Percentiles rank a stretch among this genome's conserved stretches.
phyloP scores from a whole-genome alignment of 37 sponge, comb jelly and placozoan genomes.

The Aphrocallistes beatrix region DNA sequence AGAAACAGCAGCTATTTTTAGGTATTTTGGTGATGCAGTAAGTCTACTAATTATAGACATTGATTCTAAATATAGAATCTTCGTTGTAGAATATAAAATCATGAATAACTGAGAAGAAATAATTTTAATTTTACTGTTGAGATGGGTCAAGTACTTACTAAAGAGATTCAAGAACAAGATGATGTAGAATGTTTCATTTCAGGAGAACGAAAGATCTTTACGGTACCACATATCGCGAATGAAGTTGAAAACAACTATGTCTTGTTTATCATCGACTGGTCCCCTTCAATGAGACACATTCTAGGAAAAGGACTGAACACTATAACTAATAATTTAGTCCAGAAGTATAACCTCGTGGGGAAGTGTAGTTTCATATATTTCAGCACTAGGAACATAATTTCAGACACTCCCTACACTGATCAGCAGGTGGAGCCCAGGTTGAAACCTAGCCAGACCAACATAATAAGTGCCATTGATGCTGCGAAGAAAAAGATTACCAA shows the following conservation, averaged over 20 bases:
- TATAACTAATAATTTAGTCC: not conserved
- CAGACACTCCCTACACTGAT: conserved; percentile 2
- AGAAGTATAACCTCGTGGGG: not conserved
- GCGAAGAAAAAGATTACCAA: not conserved
- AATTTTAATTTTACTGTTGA: too few species aligned
- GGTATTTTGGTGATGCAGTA: too few species aligned
- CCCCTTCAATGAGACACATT: not conserved
- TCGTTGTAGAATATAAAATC: too few species aligned
- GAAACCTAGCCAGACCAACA: not conserved
- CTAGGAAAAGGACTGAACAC: not conserved
- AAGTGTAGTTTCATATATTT: not conserved
- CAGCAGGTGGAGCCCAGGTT: not conserved
- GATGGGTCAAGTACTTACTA: not conserved
- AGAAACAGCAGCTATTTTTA: too few species aligned
- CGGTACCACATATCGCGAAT: not conserved
- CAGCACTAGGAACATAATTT: conserved; percentile 15
- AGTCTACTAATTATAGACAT: too few species aligned
- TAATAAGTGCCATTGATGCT: conserved; percentile 7
- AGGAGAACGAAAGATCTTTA: not conserved
- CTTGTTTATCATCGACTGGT: not conserved
- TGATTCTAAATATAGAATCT: too few species aligned
- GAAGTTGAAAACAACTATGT: not conserved
- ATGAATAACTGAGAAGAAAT: too few species aligned
- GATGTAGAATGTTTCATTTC: not conserved
- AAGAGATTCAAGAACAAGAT: not conserved